phyloP scores from a whole-genome alignment of 2,888 invertebrate species.

The Andrena flavipes region DNA sequence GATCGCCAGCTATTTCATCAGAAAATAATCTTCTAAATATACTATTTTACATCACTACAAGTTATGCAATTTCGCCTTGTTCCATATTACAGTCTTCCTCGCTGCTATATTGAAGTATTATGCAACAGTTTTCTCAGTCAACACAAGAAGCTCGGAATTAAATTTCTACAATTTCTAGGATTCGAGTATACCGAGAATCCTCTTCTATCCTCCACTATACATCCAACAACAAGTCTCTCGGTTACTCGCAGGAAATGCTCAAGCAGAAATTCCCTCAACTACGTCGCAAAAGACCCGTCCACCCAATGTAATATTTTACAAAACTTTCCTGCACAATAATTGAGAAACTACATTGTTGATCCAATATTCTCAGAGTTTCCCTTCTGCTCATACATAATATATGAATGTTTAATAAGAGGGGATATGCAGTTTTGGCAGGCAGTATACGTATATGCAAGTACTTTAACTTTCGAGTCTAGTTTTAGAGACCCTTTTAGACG shows the following conservation, averaged over 20 bases:
- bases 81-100: not conserved
- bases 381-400: not conserved
- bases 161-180: conserved; percentile 4
- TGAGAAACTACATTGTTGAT: not conserved
- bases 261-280: not conserved
- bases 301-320: not conserved
- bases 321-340: not conserved
- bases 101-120: not conserved
- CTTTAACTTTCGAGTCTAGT: too few relatives aligned
- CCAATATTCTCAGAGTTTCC: not conserved
- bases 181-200: not conserved
- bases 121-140: not conserved
- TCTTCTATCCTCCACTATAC: not conserved
- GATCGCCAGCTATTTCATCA: not conserved
- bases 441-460: too few relatives aligned
- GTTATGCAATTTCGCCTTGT: not conserved
- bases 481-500: too few relatives aligned
- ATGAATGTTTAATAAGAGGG: not conserved
- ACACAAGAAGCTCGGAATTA: not conserved
- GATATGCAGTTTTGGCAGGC: too few relatives aligned
- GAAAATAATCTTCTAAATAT: not conserved
- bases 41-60: not conserved
- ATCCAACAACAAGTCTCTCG: not conserved
- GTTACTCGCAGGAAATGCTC: not conserved
- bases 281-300: not conserved